Evolutionary conservation across 2,888 invertebrate genomes (phyloP).

Genomic region (Drosophila mercatorum): DNA sequence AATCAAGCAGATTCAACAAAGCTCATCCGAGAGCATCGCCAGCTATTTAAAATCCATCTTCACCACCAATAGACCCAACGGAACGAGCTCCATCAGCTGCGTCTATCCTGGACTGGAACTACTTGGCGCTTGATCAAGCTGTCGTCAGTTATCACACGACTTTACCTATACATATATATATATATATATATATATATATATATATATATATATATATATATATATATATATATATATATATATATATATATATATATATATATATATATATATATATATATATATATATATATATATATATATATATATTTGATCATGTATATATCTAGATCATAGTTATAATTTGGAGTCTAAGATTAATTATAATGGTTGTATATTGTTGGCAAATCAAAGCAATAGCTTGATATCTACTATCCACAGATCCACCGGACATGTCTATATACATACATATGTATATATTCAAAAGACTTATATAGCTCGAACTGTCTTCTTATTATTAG

Average conservation of each 20-base stretch:
- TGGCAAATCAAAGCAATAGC: not conserved
- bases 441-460: not conserved
- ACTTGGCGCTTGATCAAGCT: no score
- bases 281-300: not conserved
- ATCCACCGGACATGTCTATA: not conserved
- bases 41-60: slow-evolving; percentile 76
- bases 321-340: not conserved
- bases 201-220: no score
- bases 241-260: no score
- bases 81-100: no score
- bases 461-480: not conserved
- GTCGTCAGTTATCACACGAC: no score
- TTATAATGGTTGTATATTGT: not conserved
- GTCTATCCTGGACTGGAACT: no score
- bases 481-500: not conserved
- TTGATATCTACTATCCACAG: not conserved
- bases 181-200: no score
- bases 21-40: slow-evolving; percentile 61
- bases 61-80: slow-evolving; percentile 8
- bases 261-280: no score
- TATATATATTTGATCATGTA: not conserved
- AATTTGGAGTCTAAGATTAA: not conserved
- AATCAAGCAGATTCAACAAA: slow-evolving; percentile 17
- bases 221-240: not conserved
- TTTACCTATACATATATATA: no score